Conservation (phyloP, 2,888 invertebrate species). For the Melanophora roralis region DNA sequence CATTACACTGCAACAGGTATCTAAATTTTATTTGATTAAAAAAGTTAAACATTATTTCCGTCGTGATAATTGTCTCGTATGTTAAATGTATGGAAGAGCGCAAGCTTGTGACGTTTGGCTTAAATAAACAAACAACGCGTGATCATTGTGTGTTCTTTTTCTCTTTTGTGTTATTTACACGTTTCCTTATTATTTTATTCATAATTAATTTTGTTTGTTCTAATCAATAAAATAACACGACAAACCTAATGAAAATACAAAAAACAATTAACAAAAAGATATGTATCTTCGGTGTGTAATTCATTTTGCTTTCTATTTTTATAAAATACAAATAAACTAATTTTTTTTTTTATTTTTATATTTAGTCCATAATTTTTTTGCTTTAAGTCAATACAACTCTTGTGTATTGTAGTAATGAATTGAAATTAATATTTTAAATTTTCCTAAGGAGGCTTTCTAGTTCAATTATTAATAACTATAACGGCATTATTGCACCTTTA, state of each 20-base stretch:
- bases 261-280: neutral
- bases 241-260: neutral
- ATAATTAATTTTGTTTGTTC: constrained; percentile 22
- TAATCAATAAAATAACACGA: constrained; percentile 12
- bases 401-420: constrained; percentile 31
- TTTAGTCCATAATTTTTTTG: neutral
- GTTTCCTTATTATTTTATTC: neutral
- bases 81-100: neutral
- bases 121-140: constrained; percentile 45
- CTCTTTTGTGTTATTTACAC: neutral
- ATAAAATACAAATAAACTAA: no score
- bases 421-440: constrained; percentile 11
- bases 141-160: constrained; percentile 32
- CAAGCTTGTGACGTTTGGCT: constrained; percentile 2
- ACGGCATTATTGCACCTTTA: no score
- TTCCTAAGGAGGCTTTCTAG: no score
- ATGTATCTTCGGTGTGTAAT: constrained; percentile 5
- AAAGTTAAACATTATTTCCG: no score
- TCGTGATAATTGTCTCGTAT: neutral
- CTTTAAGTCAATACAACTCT: constrained; percentile 30
- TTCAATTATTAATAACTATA: no score
- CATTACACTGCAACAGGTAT: no score
- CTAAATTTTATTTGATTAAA: no score
- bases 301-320: constrained; percentile 39
- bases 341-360: neutral